These are phyloP conservation scores for Mesorhabditis spiculigera DNA, from an alignment of 2,888 invertebrate genomes.

Conservation along the genomic window DNA sequence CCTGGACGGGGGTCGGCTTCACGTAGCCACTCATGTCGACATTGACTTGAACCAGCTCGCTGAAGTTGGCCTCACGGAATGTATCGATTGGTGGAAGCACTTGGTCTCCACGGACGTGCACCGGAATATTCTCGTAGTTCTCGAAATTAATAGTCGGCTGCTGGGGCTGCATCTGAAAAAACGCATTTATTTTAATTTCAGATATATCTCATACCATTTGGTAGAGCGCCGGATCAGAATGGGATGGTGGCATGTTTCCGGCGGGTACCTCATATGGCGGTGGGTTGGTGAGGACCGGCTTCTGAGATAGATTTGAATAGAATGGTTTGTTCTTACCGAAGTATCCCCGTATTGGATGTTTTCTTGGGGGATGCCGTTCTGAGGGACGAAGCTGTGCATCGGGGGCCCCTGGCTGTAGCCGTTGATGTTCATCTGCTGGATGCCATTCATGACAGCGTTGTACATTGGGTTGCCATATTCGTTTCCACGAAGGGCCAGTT, in stretches of 20 bases:
- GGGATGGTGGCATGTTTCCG: neutral
- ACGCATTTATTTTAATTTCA: neutral
- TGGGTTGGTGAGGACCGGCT: neutral
- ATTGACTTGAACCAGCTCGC: conserved; percentile 59
- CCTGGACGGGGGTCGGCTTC: conserved; percentile 63
- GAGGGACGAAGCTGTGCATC: no score
- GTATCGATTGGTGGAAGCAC: conserved; percentile 71
- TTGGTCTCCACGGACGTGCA: conserved; percentile 94
- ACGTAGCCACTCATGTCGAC: conserved; percentile 60
- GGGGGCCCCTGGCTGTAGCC: no score
- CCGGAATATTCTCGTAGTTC: conserved; percentile 99
- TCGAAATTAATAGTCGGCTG: conserved; percentile 82
- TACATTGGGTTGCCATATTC: no score
- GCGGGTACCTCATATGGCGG: neutral
- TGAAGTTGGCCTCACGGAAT: conserved; percentile 55
- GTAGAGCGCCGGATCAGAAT: neutral
- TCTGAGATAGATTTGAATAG: neutral
- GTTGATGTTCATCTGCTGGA: no score
- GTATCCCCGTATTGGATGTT: no score
- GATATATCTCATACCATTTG: neutral
- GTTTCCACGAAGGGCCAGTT: no score
- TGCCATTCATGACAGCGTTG: no score
- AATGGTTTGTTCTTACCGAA: no score
- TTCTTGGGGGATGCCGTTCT: no score
- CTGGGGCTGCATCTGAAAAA: neutral